phyloP scores from a whole-genome alignment of 2,888 invertebrate species.

The Nematopogon swammerdamellus region DNA sequence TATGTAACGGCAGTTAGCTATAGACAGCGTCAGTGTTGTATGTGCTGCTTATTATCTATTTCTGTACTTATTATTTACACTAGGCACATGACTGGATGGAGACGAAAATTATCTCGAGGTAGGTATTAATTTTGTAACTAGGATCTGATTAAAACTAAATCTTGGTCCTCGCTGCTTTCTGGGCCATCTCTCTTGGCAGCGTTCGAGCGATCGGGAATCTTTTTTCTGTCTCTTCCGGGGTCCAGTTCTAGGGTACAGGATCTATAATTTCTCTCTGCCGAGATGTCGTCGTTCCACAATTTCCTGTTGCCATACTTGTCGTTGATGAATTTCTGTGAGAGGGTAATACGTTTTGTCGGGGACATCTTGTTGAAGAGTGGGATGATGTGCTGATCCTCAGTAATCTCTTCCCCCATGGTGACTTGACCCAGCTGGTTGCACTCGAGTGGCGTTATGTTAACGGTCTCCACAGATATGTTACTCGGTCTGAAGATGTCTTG shows the following conservation, averaged over 20 bases:
- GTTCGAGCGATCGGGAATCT: slow-evolving; percentile 35
- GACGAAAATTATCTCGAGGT: too few relatives aligned
- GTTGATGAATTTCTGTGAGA: slow-evolving; percentile 52
- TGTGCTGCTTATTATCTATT: slow-evolving; percentile 6
- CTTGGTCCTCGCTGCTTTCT: slow-evolving; percentile 28
- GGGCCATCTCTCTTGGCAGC: slow-evolving; percentile 31
- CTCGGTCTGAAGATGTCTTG: slow-evolving; percentile 40
- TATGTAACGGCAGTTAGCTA: too few relatives aligned
- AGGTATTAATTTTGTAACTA: slow-evolving; percentile 18
- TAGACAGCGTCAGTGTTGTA: slow-evolving; percentile 3
- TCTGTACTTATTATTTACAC: too few relatives aligned
- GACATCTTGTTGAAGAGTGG: slow-evolving; percentile 25
- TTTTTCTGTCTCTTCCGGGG: slow-evolving; percentile 25
- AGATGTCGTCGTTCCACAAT: slow-evolving; percentile 38
- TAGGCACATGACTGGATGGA: too few relatives aligned
- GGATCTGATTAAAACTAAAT: slow-evolving; percentile 20
- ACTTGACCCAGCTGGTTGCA: slow-evolving; percentile 52
- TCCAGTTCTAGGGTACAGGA: slow-evolving; percentile 30
- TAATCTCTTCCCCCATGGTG: slow-evolving; percentile 28
- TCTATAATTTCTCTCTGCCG: slow-evolving; percentile 30
- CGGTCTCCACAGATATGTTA: slow-evolving; percentile 30
- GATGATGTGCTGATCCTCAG: slow-evolving; percentile 30
- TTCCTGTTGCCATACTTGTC: slow-evolving; percentile 52
- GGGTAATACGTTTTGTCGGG: slow-evolving; percentile 35
- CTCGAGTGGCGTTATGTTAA: slow-evolving; percentile 48